Percentiles rank a stretch among this genome's conserved stretches.
Conservation (phyloP, 30 jellyfish, hydroid and myxozoan genomes). For the Aurelia sp. region DNA sequence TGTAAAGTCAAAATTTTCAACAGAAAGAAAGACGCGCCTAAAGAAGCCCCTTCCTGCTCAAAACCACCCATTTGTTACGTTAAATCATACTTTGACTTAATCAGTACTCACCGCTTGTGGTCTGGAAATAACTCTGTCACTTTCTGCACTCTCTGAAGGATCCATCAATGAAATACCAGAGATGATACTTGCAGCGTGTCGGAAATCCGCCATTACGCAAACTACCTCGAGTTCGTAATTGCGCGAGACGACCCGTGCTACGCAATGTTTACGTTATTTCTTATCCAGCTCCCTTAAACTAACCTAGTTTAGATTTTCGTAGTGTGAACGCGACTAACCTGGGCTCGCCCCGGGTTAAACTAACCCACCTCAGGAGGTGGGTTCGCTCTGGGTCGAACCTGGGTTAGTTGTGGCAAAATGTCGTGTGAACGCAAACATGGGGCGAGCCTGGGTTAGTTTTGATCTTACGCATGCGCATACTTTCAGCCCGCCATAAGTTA, state of each 20-base stretch:
- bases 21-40: background rate
- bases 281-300: constrained; percentile 2
- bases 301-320: too few relatives aligned
- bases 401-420: too few relatives aligned
- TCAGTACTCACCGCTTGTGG: constrained; percentile 1
- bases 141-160: background rate
- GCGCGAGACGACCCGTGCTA: constrained; percentile 7
- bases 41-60: background rate
- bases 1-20: background rate
- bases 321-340: too few relatives aligned
- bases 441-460: too few relatives aligned
- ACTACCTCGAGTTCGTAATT: background rate
- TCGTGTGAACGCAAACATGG: too few relatives aligned
- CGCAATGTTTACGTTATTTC: background rate
- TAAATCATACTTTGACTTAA: background rate
- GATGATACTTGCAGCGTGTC: background rate
- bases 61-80: background rate
- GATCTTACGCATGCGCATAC: too few relatives aligned
- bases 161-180: constrained; percentile 1
- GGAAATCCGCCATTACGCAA: background rate
- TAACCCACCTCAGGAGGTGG: too few relatives aligned
- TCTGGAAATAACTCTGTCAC: background rate
- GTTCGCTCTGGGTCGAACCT: too few relatives aligned
- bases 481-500: too few relatives aligned
- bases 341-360: too few relatives aligned